Evolutionary conservation across 2,888 invertebrate species (phyloP), one percentile per base, ranked within the genome.

Genomic region (Watsonalla binaria): DNA sequence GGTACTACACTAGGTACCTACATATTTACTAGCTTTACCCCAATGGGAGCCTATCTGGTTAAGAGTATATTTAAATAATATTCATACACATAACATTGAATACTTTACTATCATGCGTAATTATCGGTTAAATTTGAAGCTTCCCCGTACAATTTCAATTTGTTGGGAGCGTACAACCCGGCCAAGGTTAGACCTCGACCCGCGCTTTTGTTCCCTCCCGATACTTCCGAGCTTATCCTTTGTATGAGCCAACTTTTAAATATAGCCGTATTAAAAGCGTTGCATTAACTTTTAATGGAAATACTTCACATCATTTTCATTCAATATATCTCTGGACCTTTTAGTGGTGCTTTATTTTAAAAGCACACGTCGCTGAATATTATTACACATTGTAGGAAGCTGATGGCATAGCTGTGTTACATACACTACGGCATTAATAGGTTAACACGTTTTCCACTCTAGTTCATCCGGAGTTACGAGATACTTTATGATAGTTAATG

Each of bases 151-250:
- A 72, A 69, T 78, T 77, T 76, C 66, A 67, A 74, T 78, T 72
- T 66, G 65, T 59, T 66, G 62, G 61, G 70, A 59, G 54, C 62
- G 58, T 54, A 51, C 56, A 75, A 74, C 67, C 70, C 83, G 88
- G 88, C 78, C 89, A 89, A 89, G 89, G 88, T 74, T 74, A 81
- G 71, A 70, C 80, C 83, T 80, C 82, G 88, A 82, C 84, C 84
- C 76, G 67, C 55, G 78, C 82, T 78, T 84, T 86, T 84, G 80
- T 84, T 73, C 68, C 73, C 70, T 73, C 72, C 74, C 74, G 75
- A 75, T 79, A 78, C 74, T 78, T 77, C 68, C 70, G 66, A 79
- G 68, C 75, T 65, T 63, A 70, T 75, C 72, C 74, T 80, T 78
- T 79, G 49, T 49, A 14, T 37, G 75, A 72, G 67, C 65, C 65